Evolutionary conservation across 2,113 vertebrate genomes (phyloP).

Genomic region (Macaca fascicularis): T2T-MFA8v1.1 NC_088386.1:118783001-118783500

Average conservation of each 20-base stretch:
- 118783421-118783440: neutral
- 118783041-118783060: constrained; percentile 5
- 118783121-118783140: neutral
- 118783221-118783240: constrained; percentile 20
- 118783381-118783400: neutral
- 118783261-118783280: neutral
- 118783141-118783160: neutral
- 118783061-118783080: constrained; percentile 34
- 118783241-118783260: neutral
- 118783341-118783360: neutral
- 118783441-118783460: constrained; percentile 18
- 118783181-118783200: neutral
- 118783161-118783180: neutral
- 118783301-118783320: neutral
- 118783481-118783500: neutral
- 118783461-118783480: constrained; percentile 27
- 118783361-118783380: constrained; percentile 33
- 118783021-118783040: neutral
- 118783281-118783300: neutral
- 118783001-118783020: constrained; percentile 11
- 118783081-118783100: constrained; percentile 16
- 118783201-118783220: neutral
- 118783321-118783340: neutral
- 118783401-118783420: neutral
- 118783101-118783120: constrained; percentile 15